Conservation (phyloP, 2,888 invertebrate species). For the Choristoneura rosaceana region DNA sequence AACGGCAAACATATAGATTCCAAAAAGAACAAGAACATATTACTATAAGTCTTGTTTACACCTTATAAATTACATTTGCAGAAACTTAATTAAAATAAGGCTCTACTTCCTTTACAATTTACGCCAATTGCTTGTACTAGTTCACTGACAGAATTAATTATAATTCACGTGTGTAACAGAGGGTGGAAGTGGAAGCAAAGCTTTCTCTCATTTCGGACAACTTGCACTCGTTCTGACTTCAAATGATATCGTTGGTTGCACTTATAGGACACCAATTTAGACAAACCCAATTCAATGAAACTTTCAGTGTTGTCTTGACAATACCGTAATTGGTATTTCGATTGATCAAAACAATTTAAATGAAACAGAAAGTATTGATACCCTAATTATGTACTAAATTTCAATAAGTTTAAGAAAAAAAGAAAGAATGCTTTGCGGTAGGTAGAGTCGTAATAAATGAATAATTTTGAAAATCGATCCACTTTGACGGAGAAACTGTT, state of each 20-base stretch:
- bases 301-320: constrained; percentile 36
- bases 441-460: too few relatives aligned
- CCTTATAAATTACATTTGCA: not conserved
- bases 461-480: too few relatives aligned
- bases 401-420: not conserved
- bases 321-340: constrained; percentile 8
- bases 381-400: not conserved
- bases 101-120: constrained; percentile 25
- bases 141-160: constrained; percentile 46
- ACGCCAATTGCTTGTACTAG: constrained; percentile 38
- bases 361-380: not conserved
- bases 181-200: constrained; percentile 65
- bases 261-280: constrained; percentile 48
- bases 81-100: not conserved
- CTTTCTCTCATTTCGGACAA: constrained; percentile 73
- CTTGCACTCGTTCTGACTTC: constrained; percentile 67
- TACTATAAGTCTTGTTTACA: not conserved
- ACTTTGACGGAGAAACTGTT: too few relatives aligned
- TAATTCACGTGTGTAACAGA: constrained; percentile 67
- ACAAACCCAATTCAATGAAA: constrained; percentile 50
- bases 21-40: too few relatives aligned
- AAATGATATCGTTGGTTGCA: constrained; percentile 52
- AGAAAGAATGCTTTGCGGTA: not conserved
- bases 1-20: too few relatives aligned
- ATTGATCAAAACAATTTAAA: not conserved